phyloP scores from a whole-genome alignment of 2,797 vertebrate genomes.

The Rhadinocentrus ornatus region DNA sequence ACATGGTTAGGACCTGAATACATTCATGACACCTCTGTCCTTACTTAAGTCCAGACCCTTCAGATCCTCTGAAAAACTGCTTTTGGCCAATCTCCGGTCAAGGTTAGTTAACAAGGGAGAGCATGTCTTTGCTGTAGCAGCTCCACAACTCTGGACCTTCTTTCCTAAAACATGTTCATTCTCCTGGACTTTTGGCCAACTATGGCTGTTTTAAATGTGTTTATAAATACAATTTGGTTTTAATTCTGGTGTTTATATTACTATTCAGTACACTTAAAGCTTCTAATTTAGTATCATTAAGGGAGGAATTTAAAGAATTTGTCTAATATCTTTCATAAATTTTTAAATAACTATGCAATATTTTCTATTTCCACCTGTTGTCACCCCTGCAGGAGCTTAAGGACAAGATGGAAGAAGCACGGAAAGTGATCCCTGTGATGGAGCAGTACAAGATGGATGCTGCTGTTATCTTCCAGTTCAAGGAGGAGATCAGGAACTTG shows the following conservation, averaged over 20 bases:
- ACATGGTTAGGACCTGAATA: too few relatives aligned
- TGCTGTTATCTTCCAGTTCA: slow-evolving; percentile 94
- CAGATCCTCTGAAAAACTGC: too few relatives aligned
- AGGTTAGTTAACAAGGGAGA: too few relatives aligned
- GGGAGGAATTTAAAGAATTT: background rate
- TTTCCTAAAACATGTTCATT: too few relatives aligned
- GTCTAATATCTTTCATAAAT: background rate
- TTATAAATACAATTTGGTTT: background rate
- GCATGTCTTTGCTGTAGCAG: too few relatives aligned
- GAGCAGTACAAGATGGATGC: slow-evolving; percentile 99
- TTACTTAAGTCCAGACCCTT: too few relatives aligned
- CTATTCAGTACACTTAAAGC: background rate
- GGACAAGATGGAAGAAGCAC: slow-evolving; percentile 97
- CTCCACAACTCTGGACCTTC: too few relatives aligned
- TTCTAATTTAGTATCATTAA: background rate
- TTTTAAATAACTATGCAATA: background rate
- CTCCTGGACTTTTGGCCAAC: too few relatives aligned
- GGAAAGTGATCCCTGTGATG: slow-evolving; percentile 95
- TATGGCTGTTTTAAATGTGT: background rate
- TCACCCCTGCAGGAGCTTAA: slow-evolving; percentile 88
- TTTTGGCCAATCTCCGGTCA: too few relatives aligned
- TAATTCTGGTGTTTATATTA: background rate
- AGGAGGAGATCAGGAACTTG: slow-evolving; percentile 97
- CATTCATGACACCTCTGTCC: too few relatives aligned
- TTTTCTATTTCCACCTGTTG: slow-evolving; percentile 32